Base-by-base conservation (phyloP, 2,888 invertebrate genomes). In the Mimas tiliae region DNA sequence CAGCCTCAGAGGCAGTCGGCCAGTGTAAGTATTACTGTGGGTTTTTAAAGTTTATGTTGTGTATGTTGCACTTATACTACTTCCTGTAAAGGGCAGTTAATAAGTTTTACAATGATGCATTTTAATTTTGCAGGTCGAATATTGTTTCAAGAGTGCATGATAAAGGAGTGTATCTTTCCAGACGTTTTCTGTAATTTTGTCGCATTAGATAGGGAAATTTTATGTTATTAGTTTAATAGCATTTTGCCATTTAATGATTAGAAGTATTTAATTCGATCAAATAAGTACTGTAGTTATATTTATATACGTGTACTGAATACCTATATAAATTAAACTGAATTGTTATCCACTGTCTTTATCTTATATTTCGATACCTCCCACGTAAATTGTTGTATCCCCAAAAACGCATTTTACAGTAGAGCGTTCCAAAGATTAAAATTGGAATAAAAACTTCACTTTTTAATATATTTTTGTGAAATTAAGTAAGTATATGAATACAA, bases 281-380 rank as follows among this genome's bases (percentile, higher is more conserved):
- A 55, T 16, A 38, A 42, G 12, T 58, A 58, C 38, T 1, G 2
- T 38, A 27, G 42, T 58, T 11, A 3, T 42, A 19, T 58, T 58
- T 58, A 58, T 65, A 48, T 48, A 52, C 42, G 52, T 63, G 65
- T 65, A 65, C 58, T 65, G 55, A 62, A 66, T 67, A 52, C 27
- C n/a, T 62, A 55, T 58, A 62, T 66, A 63, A 62, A 65, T 52
- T 62, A 65, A 38, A 53, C 42, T 11, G 19, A 42, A 42, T 19
- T 38, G 11, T 38, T 58, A 38, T 38, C 58, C 42, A 58, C 19
- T 11, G 42, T 58, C 11, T 6, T 27, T 27, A 27, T 27, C 27
- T 27, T 27, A 27, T 27, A 27, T 27, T n/a, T n/a, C n/a, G n/a
- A n/a, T n/a, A n/a, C n/a, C n/a, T n/a, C n/a, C n/a, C n/a, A n/a